Base-by-base conservation (phyloP, 1,140 invertebrate species). In the Bicyclus anynana region DNA sequence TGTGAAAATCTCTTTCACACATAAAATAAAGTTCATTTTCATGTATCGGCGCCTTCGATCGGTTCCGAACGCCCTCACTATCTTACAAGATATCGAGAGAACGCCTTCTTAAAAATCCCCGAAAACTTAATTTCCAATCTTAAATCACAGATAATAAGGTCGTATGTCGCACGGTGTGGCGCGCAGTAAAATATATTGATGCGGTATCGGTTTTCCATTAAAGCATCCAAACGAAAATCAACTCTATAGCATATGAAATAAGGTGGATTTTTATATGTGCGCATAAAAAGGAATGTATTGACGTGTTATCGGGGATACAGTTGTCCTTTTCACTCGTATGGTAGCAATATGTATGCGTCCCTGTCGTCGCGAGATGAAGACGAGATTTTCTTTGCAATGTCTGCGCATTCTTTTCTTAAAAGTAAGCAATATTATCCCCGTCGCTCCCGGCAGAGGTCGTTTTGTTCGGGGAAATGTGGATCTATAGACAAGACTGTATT, bases 121-220 rank as follows among this genome's bases (percentile, higher is more conserved):
- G 2, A 26, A 53, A 62, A 23, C 5, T 29, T 18, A n/a, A 82
- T 65, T 67, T 18, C 76, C 21, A 40, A 69, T 76, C 67, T 67
- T 84, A 83, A 56, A 20, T 2, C 35, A 2, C 12, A 0, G 9
- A 4, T 2, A n/a, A 57, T 67, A 81, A 61, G 69, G 62, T 37
- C 42, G 44, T 61, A 46, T 67, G 59, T 80, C 38, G 61, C 50
- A 54, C 49, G 67, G 23, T 27, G 35, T 38, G 18, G 17, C 27
- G 18, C 35, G 55, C 50, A 59, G 78, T 80, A 69, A 78, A 86
- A 84, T 71, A 80, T 87, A 87, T 87, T 87, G 84, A 87, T 86
- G 83, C 69, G 74, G 65, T 87, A 87, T 87, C 75, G 84, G 84
- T 87, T 87, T 87, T 87, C 84, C 84, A 87, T 87, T 87, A 87